Base-by-base conservation (phyloP, 2,888 invertebrate species). In the Polia nebulosa region DNA sequence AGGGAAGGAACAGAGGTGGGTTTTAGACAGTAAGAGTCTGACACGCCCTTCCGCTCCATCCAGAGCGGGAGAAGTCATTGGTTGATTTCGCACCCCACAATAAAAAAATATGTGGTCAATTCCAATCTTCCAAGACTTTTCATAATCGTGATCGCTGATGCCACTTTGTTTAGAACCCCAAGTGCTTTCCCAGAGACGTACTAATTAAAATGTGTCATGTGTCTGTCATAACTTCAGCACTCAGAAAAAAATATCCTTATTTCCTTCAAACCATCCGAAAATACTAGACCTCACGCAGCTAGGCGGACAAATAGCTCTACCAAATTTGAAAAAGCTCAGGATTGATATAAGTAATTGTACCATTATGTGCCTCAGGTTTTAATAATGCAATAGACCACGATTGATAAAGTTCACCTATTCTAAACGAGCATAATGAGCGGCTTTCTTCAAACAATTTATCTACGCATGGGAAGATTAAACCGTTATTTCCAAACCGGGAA, bases 361-460 rank as follows among this genome's bases (percentile, higher is more conserved):
- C 13, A 32, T n/a, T 34, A 3, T 1, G 13, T 44, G 22, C 8
- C 11, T 17, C 13, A 41, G 41, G 29, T 25, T 59, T 32, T 36
- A 39, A 47, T 51, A 52, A 22, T 52, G 29, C 55, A 29, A 58
- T 29, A 41, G 17, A 34, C 8, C 51, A 53, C 6, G 39, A 36
- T 25, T 52, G 39, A 56, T 47, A 34, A 22, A 32, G 58, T 53
- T 59, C 39, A 77, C 73, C 78, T 77, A 67, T 70, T 55, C 39
- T 59, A 13, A 66, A 32, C 27, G 45, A 70, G 60, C 45, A 49
- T 60, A 71, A 67, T 66, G 51, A 69, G 44, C 20, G 15, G 61
- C 44, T 65, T 56, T 22, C 9, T 49, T 52, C 41, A 59, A 36
- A 41, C 29, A 64, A 52, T 68, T 67, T 71, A 80, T 71, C 5